A percentile compares a stretch with the other conserved stretches of the same genome.
Evolutionary conservation across 2,113 vertebrate genomes (phyloP).

Genomic region (Centropus bengalensis): DNA sequence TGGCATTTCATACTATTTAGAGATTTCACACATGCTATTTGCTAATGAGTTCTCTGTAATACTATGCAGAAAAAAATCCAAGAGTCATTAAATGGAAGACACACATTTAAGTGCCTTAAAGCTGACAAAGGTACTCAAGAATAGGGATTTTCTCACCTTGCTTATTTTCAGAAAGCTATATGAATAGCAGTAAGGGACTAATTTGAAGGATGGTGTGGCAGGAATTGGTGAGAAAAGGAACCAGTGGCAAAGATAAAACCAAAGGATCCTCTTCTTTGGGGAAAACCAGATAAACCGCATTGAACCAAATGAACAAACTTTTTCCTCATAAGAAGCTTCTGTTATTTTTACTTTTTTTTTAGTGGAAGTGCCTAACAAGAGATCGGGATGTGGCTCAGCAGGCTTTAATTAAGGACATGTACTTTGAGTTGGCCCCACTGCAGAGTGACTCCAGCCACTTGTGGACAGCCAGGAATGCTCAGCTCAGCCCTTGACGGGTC

Average conservation of each 20-base stretch:
- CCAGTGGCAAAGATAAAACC: background rate
- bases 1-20: slow-evolving; percentile 1
- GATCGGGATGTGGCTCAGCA: background rate
- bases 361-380: background rate
- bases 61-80: background rate
- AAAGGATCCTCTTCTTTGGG: background rate
- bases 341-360: background rate
- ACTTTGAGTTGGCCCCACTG: background rate
- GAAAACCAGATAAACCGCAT: background rate
- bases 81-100: background rate
- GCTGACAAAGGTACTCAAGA: background rate
- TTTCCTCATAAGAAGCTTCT: background rate
- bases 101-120: background rate
- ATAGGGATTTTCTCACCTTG: background rate
- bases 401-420: background rate
- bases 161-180: background rate
- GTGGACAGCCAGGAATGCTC: background rate
- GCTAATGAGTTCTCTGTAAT: slow-evolving; percentile 18
- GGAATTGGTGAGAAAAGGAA: background rate
- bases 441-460: background rate
- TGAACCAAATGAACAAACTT: fast-evolving
- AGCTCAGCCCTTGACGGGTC: background rate
- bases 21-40: slow-evolving; percentile 16
- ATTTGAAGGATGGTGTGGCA: background rate
- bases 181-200: background rate